Base-by-base conservation (phyloP, 92 coral and sea anemone species). In the Virgularia gustaviana region DNA sequence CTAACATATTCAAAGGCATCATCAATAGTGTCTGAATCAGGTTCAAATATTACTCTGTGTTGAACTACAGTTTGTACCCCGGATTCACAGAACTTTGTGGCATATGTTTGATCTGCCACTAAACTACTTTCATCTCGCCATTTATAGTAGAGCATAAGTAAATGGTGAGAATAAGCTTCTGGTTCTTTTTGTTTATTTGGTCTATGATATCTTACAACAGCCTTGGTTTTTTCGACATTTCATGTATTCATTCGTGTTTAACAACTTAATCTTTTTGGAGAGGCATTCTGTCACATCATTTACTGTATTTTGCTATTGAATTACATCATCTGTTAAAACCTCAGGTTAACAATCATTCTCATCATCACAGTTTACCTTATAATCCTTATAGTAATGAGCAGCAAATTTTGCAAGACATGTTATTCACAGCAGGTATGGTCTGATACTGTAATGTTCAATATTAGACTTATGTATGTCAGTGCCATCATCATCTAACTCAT, bases 401-500 rank as follows among this genome's bases (percentile, higher is more conserved):
- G 83, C 83, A 86, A 86, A 78, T 29, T 83, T 64, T 2, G 90
- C 87, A 28, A 75, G 67, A 37, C 85, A 80, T 28, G 27, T 63
- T 63, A 63, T 63, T 43, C 25, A 63, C 52, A 7, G 52, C 53
- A 27, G 71, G 57, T 57, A 77, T 67, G 86, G 82, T 73, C 84
- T 73, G 39, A 34, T 63, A 51, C 65, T 39, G 55, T 82, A 78
- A 22, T 76, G 76, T 60, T 85, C 85, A 55, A 79, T 84, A 0
- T 77, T 4, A 85, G 82, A 56, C 88, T 79, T 12, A n/a, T n/a
- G n/a, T n/a, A n/a, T n/a, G n/a, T n/a, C n/a, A n/a, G n/a, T n/a
- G n/a, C n/a, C n/a, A n/a, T 83, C 83, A 36, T 76, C 87, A 37
- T 87, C 88, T 16, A 83, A 38, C 13, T 79, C 88, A 38, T 83